phyloP scores from a whole-genome alignment of 2,113 vertebrate genomes.

The Nibea albiflora region DNA sequence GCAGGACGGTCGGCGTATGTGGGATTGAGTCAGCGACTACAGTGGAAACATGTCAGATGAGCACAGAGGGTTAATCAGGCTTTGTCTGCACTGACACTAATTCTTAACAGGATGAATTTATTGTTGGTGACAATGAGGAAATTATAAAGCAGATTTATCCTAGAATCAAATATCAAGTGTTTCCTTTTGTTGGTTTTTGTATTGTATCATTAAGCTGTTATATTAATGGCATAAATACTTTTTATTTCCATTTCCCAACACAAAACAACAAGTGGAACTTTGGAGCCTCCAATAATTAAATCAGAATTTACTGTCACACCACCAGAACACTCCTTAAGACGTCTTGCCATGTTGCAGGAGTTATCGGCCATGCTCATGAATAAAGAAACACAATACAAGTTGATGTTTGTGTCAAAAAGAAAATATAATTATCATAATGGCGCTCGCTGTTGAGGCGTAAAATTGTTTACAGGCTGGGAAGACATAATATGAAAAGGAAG shows the following conservation, averaged over 20 bases:
- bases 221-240: not conserved
- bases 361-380: conserved; percentile 62
- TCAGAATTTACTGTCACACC: conserved; percentile 25
- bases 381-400: conserved; percentile 56
- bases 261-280: not conserved
- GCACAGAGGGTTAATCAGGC: not conserved
- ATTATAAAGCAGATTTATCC: not conserved
- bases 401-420: conserved; percentile 46
- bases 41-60: not conserved
- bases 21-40: not conserved
- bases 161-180: not conserved
- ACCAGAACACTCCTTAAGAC: not conserved
- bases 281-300: conserved; percentile 27
- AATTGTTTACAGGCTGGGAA: conserved; percentile 61
- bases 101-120: not conserved
- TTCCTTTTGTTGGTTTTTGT: not conserved
- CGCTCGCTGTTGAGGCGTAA: conserved; percentile 25
- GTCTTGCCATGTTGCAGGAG: conserved; percentile 21
- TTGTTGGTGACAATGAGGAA: not conserved
- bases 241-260: not conserved
- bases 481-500: conserved; percentile 34
- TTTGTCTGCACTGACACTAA: too few species aligned
- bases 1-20: not conserved
- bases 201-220: conserved; percentile 4
- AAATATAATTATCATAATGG: conserved; percentile 58